Evolutionary conservation across 2,888 invertebrate genomes (phyloP).

Genomic region (Bembecia ichneumoniformis): DNA sequence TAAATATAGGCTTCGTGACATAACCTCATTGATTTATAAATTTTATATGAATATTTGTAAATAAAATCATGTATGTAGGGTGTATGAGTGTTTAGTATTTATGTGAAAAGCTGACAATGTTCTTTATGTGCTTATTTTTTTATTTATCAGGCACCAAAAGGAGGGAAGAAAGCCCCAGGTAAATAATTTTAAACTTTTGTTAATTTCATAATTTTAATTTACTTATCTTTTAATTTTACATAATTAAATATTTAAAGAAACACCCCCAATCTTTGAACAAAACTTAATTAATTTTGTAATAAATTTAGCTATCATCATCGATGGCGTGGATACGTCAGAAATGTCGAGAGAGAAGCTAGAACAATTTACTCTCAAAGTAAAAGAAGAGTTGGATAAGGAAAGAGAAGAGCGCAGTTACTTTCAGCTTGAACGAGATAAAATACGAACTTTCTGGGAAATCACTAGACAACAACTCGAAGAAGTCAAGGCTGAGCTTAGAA

Average conservation of each 20-base stretch:
- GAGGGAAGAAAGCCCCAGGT: slow-evolving; percentile 51
- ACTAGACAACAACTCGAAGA: slow-evolving; percentile 91
- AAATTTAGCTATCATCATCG: slow-evolving; percentile 76
- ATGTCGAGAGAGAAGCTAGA: slow-evolving; percentile 95
- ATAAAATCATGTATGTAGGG: too few species aligned
- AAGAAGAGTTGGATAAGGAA: slow-evolving; percentile 93
- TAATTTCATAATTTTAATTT: neutral
- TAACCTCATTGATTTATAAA: too few species aligned
- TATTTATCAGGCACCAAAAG: slow-evolving; percentile 47
- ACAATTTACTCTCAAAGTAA: slow-evolving; percentile 86
- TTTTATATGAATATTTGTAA: too few species aligned
- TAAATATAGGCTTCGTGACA: too few species aligned
- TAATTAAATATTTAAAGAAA: too few species aligned
- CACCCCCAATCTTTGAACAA: too few species aligned
- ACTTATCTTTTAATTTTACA: neutral
- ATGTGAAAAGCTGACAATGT: too few species aligned
- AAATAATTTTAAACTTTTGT: slow-evolving; percentile 4
- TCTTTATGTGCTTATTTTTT: slow-evolving; percentile 15
- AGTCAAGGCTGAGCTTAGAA: slow-evolving; percentile 78
- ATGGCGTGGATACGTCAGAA: slow-evolving; percentile 92
- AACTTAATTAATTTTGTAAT: too few species aligned
- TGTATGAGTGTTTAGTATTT: too few species aligned
- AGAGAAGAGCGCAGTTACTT: slow-evolving; percentile 96
- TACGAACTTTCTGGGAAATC: slow-evolving; percentile 96
- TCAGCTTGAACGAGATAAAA: slow-evolving; percentile 94